Evolutionary conservation across 2,797 vertebrate species (phyloP).

Genomic region (Cynopterus sphinx): DNA sequence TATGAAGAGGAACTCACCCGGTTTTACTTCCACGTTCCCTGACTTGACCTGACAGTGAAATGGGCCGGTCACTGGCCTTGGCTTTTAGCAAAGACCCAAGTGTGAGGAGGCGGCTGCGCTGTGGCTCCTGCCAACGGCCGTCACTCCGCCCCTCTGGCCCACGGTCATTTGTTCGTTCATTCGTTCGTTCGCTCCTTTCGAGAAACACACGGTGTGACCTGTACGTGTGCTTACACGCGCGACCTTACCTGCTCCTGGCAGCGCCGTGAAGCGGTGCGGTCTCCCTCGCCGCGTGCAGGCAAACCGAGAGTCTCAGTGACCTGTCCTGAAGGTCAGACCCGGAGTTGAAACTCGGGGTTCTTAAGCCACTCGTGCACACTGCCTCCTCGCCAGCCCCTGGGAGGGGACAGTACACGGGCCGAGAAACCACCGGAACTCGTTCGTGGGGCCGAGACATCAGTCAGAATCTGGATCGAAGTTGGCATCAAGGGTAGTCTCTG

Average conservation of each 20-base stretch:
- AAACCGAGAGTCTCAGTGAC: neutral
- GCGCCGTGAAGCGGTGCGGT: no score
- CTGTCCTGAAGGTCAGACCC: neutral
- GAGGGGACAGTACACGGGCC: neutral
- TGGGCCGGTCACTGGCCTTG: neutral
- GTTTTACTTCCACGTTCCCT: neutral
- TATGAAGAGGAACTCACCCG: neutral
- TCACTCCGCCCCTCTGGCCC: no score
- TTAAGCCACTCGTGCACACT: neutral
- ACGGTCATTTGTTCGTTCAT: no score
- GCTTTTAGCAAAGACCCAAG: neutral
- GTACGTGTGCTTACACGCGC: no score
- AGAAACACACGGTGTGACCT: no score
- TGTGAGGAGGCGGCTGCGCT: no score
- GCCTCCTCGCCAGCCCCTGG: neutral
- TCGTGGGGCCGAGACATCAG: accelerated
- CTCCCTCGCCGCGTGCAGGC: no score
- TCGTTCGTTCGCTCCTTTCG: no score
- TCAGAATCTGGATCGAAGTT: neutral
- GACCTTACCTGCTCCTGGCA: no score
- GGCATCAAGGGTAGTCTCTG: no score
- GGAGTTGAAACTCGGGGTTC: neutral
- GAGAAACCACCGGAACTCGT: neutral
- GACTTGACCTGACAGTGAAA: neutral
- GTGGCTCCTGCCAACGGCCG: no score